phyloP scores from a whole-genome alignment of 2,797 vertebrate genomes.

The Cuniculus paca region DNA sequence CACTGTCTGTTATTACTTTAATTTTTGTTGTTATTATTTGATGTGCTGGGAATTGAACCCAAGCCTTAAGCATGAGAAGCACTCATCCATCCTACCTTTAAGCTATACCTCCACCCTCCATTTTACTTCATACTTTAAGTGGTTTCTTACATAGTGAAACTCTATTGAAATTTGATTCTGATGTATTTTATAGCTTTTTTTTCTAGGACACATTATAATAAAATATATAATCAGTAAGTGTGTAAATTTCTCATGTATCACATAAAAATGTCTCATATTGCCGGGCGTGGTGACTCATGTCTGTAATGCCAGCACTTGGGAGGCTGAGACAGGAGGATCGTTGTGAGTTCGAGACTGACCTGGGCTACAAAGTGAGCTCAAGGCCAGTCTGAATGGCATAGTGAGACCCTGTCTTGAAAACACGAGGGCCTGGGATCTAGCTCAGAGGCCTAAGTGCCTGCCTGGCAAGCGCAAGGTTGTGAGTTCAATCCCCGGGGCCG shows the following conservation, averaged over 20 bases:
- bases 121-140: conserved; percentile 56
- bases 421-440: too few relatives aligned
- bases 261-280: conserved; percentile 36
- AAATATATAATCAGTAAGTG: conserved; percentile 16
- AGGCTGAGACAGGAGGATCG: too few relatives aligned
- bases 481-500: too few relatives aligned
- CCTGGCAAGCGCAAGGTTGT: too few relatives aligned
- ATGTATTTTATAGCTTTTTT: conserved; percentile 61
- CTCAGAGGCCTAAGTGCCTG: too few relatives aligned
- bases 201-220: conserved; percentile 35
- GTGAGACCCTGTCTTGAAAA: too few relatives aligned
- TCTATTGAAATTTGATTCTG: conserved; percentile 33
- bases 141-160: background rate
- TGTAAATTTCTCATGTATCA: background rate
- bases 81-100: background rate
- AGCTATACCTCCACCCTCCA: background rate
- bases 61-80: background rate
- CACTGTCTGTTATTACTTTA: background rate
- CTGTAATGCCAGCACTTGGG: too few relatives aligned
- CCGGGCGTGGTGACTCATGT: too few relatives aligned
- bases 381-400: too few relatives aligned
- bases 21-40: background rate
- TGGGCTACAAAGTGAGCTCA: too few relatives aligned
- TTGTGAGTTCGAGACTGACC: too few relatives aligned
- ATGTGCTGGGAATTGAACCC: background rate